phyloP scores from a whole-genome alignment of 2,888 invertebrate genomes.

The Megalurothrips usitatus region DNA sequence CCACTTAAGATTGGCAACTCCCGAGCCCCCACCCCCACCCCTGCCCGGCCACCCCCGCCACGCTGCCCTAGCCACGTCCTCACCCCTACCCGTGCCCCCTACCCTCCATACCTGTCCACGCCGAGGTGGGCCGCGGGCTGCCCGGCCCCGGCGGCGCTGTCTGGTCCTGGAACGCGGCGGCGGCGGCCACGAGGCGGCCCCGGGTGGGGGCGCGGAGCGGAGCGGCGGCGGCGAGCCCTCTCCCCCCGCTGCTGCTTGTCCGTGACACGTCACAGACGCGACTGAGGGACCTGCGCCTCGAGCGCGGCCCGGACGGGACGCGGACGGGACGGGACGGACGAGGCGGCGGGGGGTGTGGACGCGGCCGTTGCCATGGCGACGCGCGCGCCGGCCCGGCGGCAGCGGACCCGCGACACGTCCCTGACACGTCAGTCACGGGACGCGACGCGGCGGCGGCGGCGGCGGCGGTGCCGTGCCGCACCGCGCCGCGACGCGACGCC shows the following conservation, averaged over 20 bases:
- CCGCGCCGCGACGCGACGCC: neutral
- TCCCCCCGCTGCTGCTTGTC: neutral
- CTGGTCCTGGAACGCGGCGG: neutral
- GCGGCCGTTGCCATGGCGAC: slow-evolving; percentile 8
- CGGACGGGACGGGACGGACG: neutral
- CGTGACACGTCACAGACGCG: slow-evolving; percentile 15
- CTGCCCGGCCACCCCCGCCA: too few relatives aligned
- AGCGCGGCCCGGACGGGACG: neutral
- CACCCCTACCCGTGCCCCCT: too few relatives aligned
- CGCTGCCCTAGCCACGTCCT: too few relatives aligned
- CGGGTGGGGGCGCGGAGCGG: neutral
- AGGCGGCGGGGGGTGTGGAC: neutral
- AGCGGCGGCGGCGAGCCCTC: neutral
- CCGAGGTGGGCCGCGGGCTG: too few relatives aligned
- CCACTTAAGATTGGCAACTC: too few relatives aligned
- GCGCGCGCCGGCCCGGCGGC: neutral
- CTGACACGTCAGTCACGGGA: slow-evolving; percentile 15
- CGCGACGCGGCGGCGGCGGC: neutral
- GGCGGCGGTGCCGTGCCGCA: neutral
- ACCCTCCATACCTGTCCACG: too few relatives aligned
- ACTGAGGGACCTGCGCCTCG: neutral
- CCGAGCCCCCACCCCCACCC: too few relatives aligned
- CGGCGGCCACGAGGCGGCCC: neutral
- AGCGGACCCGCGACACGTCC: slow-evolving; percentile 13
- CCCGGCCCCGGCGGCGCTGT: too few relatives aligned